These are phyloP conservation scores for Uropetala carovei DNA, from an alignment of 2,888 invertebrate species.

Conservation along the genomic window DNA sequence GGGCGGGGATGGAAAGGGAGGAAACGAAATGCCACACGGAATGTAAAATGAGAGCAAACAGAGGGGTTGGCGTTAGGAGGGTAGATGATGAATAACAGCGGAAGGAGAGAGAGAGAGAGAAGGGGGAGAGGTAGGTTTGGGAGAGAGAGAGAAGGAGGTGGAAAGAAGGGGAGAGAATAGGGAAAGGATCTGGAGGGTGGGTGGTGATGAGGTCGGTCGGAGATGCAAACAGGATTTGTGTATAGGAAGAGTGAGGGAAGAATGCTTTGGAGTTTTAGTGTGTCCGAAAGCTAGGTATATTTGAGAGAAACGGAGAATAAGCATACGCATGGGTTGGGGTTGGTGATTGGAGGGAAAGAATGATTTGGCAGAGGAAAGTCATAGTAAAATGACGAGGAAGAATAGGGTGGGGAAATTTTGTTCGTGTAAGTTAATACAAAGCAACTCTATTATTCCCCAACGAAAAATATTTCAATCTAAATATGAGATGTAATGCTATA, in stretches of 20 bases:
- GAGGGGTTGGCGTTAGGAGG: not conserved
- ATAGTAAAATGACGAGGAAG: not conserved
- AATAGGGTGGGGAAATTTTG: not conserved
- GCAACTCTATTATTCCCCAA: not conserved
- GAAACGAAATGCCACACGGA: constrained; percentile 57
- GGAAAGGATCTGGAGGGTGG: not conserved
- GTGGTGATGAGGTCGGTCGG: not conserved
- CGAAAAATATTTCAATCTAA: no score
- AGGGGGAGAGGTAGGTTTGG: not conserved
- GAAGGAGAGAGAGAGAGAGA: not conserved
- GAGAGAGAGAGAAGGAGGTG: not conserved
- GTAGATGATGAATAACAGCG: not conserved
- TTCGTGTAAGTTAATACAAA: no score
- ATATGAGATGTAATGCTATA: no score
- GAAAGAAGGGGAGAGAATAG: not conserved
- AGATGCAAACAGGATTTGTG: not conserved
- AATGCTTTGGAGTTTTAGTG: not conserved
- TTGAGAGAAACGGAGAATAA: not conserved
- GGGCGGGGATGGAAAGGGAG: not conserved
- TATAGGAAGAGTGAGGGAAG: not conserved
- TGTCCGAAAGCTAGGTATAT: not conserved
- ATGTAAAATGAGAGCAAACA: constrained; percentile 61
- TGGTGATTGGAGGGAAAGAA: not conserved
- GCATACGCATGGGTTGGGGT: not conserved
- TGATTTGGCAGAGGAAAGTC: not conserved